Evolutionary conservation across 2,888 invertebrate species (phyloP).

Genomic region (Caenorhabditis sp.): DNA sequence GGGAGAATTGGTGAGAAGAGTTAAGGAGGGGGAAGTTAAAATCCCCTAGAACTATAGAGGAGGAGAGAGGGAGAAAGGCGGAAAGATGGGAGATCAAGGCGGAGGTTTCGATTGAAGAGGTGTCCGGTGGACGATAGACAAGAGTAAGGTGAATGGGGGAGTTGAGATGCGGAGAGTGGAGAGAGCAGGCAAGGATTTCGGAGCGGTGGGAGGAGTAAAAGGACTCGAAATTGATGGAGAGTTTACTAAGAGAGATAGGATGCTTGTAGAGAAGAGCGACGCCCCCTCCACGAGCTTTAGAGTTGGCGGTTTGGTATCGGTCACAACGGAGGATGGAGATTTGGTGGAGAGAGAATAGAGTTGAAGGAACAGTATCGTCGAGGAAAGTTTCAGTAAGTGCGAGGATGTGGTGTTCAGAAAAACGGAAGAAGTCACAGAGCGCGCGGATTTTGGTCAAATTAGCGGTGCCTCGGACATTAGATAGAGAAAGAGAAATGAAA

Average conservation of each 20-base stretch:
- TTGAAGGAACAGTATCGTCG: background rate
- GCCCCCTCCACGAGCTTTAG: background rate
- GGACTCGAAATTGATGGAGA: background rate
- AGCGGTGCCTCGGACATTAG: background rate
- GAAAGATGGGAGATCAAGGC: background rate
- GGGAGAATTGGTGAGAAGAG: background rate
- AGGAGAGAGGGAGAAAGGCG: background rate
- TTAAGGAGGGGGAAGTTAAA: slow-evolving; percentile 5
- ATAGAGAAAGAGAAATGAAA: background rate
- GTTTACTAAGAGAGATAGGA: background rate
- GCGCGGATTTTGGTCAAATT: background rate
- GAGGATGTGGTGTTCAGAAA: background rate
- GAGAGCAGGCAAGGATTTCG: slow-evolving; percentile 3
- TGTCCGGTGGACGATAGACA: slow-evolving; percentile 3
- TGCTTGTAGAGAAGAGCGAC: background rate
- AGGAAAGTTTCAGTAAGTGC: slow-evolving; percentile 15
- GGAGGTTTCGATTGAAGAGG: background rate
- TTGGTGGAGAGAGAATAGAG: background rate
- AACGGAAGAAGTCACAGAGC: background rate
- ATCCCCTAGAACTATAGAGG: background rate
- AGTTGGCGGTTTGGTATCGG: background rate
- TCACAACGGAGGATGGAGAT: background rate
- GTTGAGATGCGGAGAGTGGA: background rate
- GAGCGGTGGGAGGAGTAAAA: slow-evolving; percentile 1
- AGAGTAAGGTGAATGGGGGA: background rate